These are phyloP conservation scores for Synanthedon myopaeformis DNA, from an alignment of 2,888 invertebrate species.

Conservation along the genomic window DNA sequence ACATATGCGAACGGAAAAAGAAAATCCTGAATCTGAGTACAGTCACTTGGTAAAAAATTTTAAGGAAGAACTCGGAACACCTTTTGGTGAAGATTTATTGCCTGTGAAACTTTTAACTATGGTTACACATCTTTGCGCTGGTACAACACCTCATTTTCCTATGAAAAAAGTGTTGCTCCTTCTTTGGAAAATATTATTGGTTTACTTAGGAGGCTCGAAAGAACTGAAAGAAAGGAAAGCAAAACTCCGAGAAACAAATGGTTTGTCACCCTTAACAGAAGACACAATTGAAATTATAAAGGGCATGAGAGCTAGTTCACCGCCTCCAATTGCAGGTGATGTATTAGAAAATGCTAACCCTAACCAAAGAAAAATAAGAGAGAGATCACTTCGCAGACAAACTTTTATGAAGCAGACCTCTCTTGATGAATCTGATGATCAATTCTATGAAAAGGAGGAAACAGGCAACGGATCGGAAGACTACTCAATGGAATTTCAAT, in stretches of 20 bases:
- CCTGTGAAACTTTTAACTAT: slow-evolving; percentile 92
- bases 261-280: slow-evolving; percentile 83
- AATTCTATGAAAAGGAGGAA: slow-evolving; percentile 79
- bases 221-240: slow-evolving; percentile 83
- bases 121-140: slow-evolving; percentile 97
- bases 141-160: slow-evolving; percentile 96
- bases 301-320: slow-evolving; percentile 94
- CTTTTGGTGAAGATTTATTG: slow-evolving; percentile 82
- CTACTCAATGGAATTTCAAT: slow-evolving; percentile 72
- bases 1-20: slow-evolving; percentile 83
- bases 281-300: slow-evolving; percentile 95
- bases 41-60: slow-evolving; percentile 68
- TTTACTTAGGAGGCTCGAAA: slow-evolving; percentile 92
- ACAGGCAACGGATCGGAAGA: slow-evolving; percentile 73
- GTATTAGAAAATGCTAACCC: slow-evolving; percentile 88
- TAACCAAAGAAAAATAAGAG: slow-evolving; percentile 71
- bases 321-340: slow-evolving; percentile 93
- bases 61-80: slow-evolving; percentile 71
- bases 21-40: slow-evolving; percentile 58
- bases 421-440: slow-evolving; percentile 82
- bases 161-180: slow-evolving; percentile 97
- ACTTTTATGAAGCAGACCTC: slow-evolving; percentile 93
- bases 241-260: slow-evolving; percentile 75
- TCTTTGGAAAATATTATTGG: slow-evolving; percentile 94
- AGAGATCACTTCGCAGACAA: slow-evolving; percentile 77